Conservation (phyloP, 2,797 vertebrate genomes). For the Sitta carolinensis region DNA sequence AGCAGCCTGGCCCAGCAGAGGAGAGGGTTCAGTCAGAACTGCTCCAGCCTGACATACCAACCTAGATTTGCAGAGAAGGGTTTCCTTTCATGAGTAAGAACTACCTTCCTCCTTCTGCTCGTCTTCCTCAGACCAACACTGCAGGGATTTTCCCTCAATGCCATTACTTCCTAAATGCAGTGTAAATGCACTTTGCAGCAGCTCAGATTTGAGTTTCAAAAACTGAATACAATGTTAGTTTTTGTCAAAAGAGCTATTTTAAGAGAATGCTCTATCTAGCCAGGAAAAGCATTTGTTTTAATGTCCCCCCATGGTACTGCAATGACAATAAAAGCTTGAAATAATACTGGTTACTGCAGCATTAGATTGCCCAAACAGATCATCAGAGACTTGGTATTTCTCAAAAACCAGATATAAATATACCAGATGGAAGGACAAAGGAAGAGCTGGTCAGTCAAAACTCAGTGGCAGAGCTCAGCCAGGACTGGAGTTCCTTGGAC, state of each 20-base stretch:
- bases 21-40: background rate
- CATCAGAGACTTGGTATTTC: slow-evolving; percentile 3
- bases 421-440: background rate
- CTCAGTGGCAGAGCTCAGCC: background rate
- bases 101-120: background rate
- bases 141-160: background rate
- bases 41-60: background rate
- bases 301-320: background rate
- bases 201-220: background rate
- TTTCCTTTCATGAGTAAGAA: background rate
- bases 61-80: background rate
- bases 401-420: background rate
- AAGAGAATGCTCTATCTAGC: background rate
- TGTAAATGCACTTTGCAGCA: background rate
- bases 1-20: background rate
- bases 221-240: background rate
- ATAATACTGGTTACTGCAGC: background rate
- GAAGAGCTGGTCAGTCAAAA: slow-evolving; percentile 18
- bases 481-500: background rate
- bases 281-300: background rate
- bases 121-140: background rate
- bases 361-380: background rate
- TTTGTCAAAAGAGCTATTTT: background rate
- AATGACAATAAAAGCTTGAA: background rate
- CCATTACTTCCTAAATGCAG: background rate